Base-by-base conservation (phyloP, 2,797 vertebrate species). In the Coendou prehensilis region DNA sequence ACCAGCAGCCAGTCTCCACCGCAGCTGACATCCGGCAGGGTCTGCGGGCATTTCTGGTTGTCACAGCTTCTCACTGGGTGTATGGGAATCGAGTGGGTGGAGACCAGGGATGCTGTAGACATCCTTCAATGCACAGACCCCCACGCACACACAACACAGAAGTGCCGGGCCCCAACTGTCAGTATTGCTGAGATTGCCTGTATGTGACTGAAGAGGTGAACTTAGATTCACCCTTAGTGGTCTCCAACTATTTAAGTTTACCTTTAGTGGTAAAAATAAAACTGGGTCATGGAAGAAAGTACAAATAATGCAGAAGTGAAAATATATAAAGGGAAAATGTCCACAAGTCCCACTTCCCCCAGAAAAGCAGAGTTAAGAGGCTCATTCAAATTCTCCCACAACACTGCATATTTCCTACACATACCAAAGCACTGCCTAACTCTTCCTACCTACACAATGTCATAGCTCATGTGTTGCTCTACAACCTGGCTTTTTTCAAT, bases 111-210 rank as follows among this genome's bases (percentile, higher is more conserved):
- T 1, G 11, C 37, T 47, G 11, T 1, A 15, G 23, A 1, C 2
- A 23, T 5, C n/a, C 20, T 0, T 37, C 1, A n/a, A 11, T 3
- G 5, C 50, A 63, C 54, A 28, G 20, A 26, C 23, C 26, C 2
- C n/a, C 5, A 13, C 63, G 33, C 14, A 3, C 33, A 37, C 4
- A 33, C 2, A 0, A 18, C 41, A 56, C 41, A 92, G 22, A 45
- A 14, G 5, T 11, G 11, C 14, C 11, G 4, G 13, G n/a, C 6
- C 28, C 9, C 59, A 18, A 37, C 3, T 0, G 7, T 37, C 57
- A 54, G 4, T 2, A 9, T 64, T 4, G 15, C 30, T 1, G 0
- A 90, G 54, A 30, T 0, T n/a, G 22, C 17, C 0, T 20, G 2
- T 47, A 10, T 33, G 2, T 11, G 52, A 57, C 11, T 56, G 47